Conservation (phyloP, 35 echinoderm and acorn worm species). For the Holothuria glaberrima region DNA sequence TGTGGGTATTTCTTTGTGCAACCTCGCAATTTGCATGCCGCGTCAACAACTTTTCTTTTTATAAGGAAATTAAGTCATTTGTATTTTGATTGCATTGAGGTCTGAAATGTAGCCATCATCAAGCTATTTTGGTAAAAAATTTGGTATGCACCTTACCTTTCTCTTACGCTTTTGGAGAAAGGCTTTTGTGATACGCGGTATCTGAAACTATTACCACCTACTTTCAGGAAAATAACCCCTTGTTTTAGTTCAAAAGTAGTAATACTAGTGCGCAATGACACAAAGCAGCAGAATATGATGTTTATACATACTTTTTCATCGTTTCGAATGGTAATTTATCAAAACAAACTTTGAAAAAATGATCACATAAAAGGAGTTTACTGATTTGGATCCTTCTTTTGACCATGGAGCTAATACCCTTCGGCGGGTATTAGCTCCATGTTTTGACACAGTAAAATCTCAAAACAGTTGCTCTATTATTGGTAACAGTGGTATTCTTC, state of each 20-base stretch:
- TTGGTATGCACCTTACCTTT: no score
- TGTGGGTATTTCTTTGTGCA: no score
- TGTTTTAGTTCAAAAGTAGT: neutral
- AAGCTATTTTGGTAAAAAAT: no score
- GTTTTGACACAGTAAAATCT: neutral
- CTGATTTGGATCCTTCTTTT: neutral
- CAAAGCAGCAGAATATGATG: neutral
- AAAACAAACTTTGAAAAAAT: neutral
- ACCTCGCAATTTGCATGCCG: no score
- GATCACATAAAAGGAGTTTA: neutral
- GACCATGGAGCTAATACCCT: no score
- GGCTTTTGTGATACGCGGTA: no score
- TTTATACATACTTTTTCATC: neutral
- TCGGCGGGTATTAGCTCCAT: no score
- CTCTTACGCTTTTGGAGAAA: no score
- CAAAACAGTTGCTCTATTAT: slow-evolving; percentile 1
- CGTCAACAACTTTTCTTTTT: no score
- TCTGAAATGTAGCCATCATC: no score
- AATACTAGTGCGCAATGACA: neutral
- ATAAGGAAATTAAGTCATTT: no score
- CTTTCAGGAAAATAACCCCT: neutral
- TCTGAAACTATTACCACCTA: neutral
- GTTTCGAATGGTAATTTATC: neutral
- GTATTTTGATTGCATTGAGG: no score
- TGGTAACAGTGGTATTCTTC: neutral